Conservation (phyloP, 2,797 vertebrate species). For the Ctenosaura bakeri region DNA sequence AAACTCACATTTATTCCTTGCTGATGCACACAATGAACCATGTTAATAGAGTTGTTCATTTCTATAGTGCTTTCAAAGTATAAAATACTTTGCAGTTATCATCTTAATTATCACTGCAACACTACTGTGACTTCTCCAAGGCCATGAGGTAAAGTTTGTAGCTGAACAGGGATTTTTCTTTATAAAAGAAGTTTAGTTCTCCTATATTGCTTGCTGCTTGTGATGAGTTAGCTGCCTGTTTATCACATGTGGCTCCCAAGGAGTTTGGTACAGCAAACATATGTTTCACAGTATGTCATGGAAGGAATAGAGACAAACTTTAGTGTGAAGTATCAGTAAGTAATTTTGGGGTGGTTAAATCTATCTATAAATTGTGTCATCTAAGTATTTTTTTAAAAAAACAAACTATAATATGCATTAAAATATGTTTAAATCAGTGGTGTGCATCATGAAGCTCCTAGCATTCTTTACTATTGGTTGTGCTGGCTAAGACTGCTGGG, state of each 20-base stretch:
- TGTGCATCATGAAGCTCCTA: too few species aligned
- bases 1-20: neutral
- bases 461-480: too few species aligned
- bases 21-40: neutral
- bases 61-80: neutral
- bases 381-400: neutral
- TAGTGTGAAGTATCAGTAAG: neutral
- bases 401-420: neutral
- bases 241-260: neutral
- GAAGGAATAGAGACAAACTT: too few species aligned
- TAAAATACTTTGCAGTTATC: slow-evolving; percentile 10
- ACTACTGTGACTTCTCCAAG: neutral
- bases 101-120: neutral
- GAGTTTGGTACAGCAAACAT: neutral
- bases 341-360: neutral
- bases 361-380: neutral
- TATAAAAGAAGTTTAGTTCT: neutral
- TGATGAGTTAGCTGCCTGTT: neutral
- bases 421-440: neutral
- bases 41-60: neutral
- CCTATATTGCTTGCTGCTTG: neutral
- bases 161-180: neutral
- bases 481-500: too few species aligned
- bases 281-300: neutral
- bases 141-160: neutral